A percentile compares a stretch with the other conserved stretches of the same genome.
Conservation (phyloP, 30 jellyfish, hydroid and myxozoan genomes). For the Aurelia sp. region DNA sequence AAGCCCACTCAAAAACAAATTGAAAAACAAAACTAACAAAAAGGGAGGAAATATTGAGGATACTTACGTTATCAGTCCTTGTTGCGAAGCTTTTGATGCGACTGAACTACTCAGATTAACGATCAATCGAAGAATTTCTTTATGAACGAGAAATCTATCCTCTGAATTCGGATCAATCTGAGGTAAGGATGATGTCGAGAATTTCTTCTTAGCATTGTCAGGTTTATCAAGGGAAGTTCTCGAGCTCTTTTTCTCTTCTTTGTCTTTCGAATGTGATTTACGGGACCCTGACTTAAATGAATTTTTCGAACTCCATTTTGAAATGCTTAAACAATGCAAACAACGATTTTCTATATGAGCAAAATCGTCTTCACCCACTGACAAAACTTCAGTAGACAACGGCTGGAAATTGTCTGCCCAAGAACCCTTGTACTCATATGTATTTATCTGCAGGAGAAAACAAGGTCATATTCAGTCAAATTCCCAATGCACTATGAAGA, state of each 20-base stretch:
- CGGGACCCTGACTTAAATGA: conserved; percentile 42
- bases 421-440: conserved; percentile 84
- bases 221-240: conserved; percentile 28
- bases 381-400: neutral
- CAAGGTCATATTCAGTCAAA: too few species aligned
- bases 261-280: conserved; percentile 31
- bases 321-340: conserved; percentile 32
- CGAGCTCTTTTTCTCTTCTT: conserved; percentile 56
- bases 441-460: conserved; percentile 28
- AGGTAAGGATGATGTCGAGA: conserved; percentile 61
- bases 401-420: conserved; percentile 87
- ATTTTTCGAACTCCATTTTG: conserved; percentile 32
- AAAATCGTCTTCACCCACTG: conserved; percentile 43
- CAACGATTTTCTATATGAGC: conserved; percentile 49
- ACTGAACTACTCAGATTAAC: conserved; percentile 97
- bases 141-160: conserved; percentile 65
- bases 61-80: conserved; percentile 83
- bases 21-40: too few species aligned
- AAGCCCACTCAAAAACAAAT: too few species aligned
- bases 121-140: conserved; percentile 82
- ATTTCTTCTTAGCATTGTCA: conserved; percentile 47
- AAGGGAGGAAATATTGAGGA: too few species aligned
- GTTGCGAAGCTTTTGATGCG: conserved; percentile 97
- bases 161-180: conserved; percentile 56
- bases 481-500: too few species aligned